A percentile compares a stretch with the other conserved stretches of the same genome.
Conservation (phyloP, 1,140 invertebrate genomes). For the Drosophila insularis region DNA sequence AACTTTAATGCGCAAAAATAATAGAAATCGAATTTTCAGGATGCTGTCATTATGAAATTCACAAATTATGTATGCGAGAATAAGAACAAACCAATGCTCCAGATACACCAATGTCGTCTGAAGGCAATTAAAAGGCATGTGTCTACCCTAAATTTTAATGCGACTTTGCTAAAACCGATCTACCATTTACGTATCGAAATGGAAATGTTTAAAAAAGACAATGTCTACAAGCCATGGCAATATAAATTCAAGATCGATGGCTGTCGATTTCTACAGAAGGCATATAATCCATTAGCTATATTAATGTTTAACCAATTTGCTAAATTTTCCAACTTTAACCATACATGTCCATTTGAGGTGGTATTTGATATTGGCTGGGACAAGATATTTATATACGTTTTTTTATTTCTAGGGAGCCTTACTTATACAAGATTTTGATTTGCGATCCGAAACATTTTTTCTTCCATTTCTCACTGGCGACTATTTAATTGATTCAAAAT, state of each 20-base stretch:
- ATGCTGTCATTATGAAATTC: constrained; percentile 2
- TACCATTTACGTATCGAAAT: background rate
- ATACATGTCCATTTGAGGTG: background rate
- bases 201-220: constrained; percentile 4
- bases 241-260: background rate
- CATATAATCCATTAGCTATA: background rate
- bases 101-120: constrained; percentile 3
- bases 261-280: background rate
- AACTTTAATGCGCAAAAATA: background rate
- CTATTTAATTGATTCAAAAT: background rate
- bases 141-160: background rate
- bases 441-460: background rate
- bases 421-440: background rate
- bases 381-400: background rate
- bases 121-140: background rate
- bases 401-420: background rate
- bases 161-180: background rate
- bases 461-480: background rate
- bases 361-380: background rate
- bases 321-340: constrained; percentile 8
- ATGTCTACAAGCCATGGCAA: constrained; percentile 6
- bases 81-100: background rate
- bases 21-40: background rate
- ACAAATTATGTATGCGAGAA: constrained; percentile 10
- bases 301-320: background rate